Evolutionary conservation across 2,113 vertebrate species (phyloP).

Genomic region (Nannospalax galili): DNA sequence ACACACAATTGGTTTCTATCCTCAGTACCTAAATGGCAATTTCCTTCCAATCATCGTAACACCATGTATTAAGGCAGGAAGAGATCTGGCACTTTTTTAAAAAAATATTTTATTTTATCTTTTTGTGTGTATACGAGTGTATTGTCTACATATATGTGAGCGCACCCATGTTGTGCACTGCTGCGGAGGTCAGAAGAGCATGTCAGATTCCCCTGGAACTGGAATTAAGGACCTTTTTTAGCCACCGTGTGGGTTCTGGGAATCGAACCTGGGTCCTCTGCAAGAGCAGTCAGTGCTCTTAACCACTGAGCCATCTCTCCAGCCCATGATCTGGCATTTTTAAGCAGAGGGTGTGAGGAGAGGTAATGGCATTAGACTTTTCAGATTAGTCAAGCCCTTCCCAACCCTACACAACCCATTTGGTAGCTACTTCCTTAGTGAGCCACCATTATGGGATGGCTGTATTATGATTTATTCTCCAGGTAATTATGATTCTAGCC

Average conservation of each 20-base stretch:
- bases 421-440: neutral
- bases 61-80: neutral
- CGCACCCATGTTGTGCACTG: too few species aligned
- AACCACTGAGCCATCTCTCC: too few species aligned
- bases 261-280: too few species aligned
- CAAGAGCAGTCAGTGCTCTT: too few species aligned
- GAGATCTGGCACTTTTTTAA: neutral
- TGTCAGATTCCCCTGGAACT: too few species aligned
- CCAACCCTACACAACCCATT: neutral
- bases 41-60: neutral
- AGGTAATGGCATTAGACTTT: neutral
- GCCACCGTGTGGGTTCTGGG: too few species aligned
- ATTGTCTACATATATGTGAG: too few species aligned
- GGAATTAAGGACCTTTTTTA: too few species aligned
- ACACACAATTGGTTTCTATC: conserved; percentile 8
- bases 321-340: too few species aligned
- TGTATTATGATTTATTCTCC: neutral
- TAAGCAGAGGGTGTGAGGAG: neutral
- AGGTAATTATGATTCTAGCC: neutral
- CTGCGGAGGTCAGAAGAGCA: too few species aligned
- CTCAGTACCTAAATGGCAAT: neutral
- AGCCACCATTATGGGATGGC: neutral
- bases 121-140: too few species aligned
- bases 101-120: too few species aligned
- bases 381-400: neutral